Percentiles rank a stretch among this genome's conserved stretches.
Conservation (phyloP, 2,797 vertebrate genomes). For the Phalloptychus januarius region DNA sequence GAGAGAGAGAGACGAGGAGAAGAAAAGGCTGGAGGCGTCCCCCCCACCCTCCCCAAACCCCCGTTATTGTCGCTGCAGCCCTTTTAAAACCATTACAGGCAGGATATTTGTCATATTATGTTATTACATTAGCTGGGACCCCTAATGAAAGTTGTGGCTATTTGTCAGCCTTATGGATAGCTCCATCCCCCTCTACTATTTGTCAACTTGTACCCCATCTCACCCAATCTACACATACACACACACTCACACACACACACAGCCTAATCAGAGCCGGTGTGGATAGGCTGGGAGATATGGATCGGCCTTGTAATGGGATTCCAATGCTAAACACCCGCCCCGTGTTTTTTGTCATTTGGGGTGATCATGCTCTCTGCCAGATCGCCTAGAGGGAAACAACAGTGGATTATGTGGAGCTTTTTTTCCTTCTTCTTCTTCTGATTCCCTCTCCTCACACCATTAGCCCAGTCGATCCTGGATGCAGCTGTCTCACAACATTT, state of each 20-base stretch:
- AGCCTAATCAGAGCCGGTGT: slow-evolving; percentile 46
- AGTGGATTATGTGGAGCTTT: slow-evolving; percentile 66
- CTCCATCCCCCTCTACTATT: slow-evolving; percentile 77
- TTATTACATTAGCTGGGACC: slow-evolving; percentile 84
- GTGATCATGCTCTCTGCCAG: slow-evolving; percentile 63
- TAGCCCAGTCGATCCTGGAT: slow-evolving; percentile 46
- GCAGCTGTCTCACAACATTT: slow-evolving; percentile 64
- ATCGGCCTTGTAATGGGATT: slow-evolving; percentile 76
- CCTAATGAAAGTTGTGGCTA: slow-evolving; percentile 85
- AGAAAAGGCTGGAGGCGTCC: slow-evolving; percentile 51
- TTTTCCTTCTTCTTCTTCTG: background rate
- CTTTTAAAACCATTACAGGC: slow-evolving; percentile 81
- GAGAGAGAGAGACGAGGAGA: slow-evolving; percentile 9
- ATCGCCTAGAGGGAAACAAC: slow-evolving; percentile 71
- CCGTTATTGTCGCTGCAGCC: slow-evolving; percentile 53
- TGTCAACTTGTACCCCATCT: slow-evolving; percentile 72
- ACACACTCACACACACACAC: slow-evolving; percentile 56
- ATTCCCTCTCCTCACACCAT: slow-evolving; percentile 13
- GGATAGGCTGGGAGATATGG: slow-evolving; percentile 65
- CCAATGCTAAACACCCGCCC: slow-evolving; percentile 77
- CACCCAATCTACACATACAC: slow-evolving; percentile 40
- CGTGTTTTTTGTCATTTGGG: slow-evolving; percentile 76
- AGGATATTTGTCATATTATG: slow-evolving; percentile 85
- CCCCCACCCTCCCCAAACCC: slow-evolving; percentile 6
- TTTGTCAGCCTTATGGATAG: slow-evolving; percentile 84